Conservation (phyloP, 2,113 vertebrate species). For the Tenebrosternarchus preto region DNA sequence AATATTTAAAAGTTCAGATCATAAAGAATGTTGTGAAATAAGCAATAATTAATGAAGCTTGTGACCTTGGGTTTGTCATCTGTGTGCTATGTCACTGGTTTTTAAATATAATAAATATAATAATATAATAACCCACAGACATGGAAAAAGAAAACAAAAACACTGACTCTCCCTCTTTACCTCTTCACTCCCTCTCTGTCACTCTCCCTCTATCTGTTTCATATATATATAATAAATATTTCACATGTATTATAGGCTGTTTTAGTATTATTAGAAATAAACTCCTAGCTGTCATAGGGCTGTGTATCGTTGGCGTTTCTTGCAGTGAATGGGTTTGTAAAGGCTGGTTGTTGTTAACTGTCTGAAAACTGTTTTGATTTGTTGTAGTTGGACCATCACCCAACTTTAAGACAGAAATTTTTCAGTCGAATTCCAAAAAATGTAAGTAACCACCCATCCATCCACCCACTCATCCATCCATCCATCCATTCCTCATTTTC, state of each 20-base stretch:
- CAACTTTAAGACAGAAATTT: slow-evolving; percentile 56
- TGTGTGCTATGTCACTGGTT: slow-evolving; percentile 38
- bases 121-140: slow-evolving; percentile 14
- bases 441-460: slow-evolving; percentile 40
- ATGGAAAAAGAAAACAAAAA: slow-evolving; percentile 21
- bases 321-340: neutral
- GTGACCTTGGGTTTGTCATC: slow-evolving; percentile 49
- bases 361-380: neutral
- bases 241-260: neutral
- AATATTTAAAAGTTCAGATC: slow-evolving; percentile 54
- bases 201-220: neutral
- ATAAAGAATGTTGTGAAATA: slow-evolving; percentile 44
- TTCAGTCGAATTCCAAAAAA: slow-evolving; percentile 55
- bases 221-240: neutral
- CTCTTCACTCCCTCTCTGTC: neutral
- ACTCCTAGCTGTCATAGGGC: neutral
- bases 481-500: neutral
- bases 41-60: slow-evolving; percentile 53
- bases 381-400: slow-evolving; percentile 51
- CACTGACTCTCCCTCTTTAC: neutral
- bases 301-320: neutral
- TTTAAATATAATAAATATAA: slow-evolving; percentile 33
- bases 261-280: neutral
- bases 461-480: neutral
- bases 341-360: neutral